Evolutionary conservation across 2,888 invertebrate genomes (phyloP), one percentile per base, ranked within the genome.

Genomic region (Microdon myrmicae): DNA sequence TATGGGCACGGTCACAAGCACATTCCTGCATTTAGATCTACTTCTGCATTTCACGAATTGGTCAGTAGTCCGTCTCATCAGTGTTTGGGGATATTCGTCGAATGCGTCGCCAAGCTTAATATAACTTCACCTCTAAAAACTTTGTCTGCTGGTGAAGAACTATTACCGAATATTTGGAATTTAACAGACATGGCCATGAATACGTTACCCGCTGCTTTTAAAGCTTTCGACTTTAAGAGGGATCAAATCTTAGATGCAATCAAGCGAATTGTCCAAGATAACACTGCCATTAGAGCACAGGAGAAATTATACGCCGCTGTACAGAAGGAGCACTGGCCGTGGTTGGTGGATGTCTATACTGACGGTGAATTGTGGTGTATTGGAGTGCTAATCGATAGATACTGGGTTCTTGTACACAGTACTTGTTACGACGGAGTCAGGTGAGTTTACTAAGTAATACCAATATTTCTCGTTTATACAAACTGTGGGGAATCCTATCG

Each of bases 311-410:
- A 79, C 17, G 71, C 75, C 23, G 75, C 73, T 13, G 67, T 78
- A 6, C 75, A 75, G 51, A 78, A 75, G 53, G 61, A 74, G 17
- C 76, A 79, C 35, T 86, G 87, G 83, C 89, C 90, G 0, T 92
- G 92, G 92, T 79, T 86, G 71, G 90, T 86, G 0, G 87, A 88
- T 70, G 81, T 93, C 41, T 89, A 85, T 75, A 81, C 84, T 1
- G 86, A 91, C 72, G 92, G 92, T 2, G 75, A 80, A 53, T 87
- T 87, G 66, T 84, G 80, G 70, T 91, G 92, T 72, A 82, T 86
- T 31, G 91, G 90, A 3, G 82, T 87, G 22, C 79, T 92, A 47
- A 74, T 92, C 29, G 84, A 87, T 68, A 72, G 81, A 2, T 78
- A 85, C 10, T 90, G 90, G 89, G 81, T 90, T 43, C 72, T 91